A percentile compares a stretch with the other conserved stretches of the same genome.
Conservation (phyloP, 1,140 invertebrate genomes). For the Cydia amplana region DNA sequence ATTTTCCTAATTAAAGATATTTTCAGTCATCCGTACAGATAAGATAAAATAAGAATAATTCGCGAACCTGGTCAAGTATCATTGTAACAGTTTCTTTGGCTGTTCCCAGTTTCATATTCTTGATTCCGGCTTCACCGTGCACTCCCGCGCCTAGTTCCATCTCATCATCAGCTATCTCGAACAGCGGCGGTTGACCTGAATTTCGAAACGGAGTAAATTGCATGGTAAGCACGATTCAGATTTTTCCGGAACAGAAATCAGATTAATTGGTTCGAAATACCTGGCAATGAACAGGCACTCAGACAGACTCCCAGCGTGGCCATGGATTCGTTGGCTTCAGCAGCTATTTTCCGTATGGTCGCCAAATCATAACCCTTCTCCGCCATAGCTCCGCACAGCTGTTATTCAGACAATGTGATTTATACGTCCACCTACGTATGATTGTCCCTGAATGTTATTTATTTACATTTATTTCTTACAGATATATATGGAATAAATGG, state of each 20-base stretch:
- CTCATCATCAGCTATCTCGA: constrained; percentile 83
- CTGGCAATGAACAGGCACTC: constrained; percentile 86
- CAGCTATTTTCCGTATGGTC: constrained; percentile 73
- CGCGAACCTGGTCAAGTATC: constrained; percentile 76
- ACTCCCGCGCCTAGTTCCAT: constrained; percentile 92
- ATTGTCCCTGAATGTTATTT: too few species aligned
- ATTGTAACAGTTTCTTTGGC: constrained; percentile 75
- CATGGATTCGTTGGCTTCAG: constrained; percentile 77
- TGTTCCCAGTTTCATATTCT: constrained; percentile 82
- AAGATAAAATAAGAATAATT: background rate
- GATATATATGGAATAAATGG: too few species aligned
- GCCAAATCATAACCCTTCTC: constrained; percentile 81
- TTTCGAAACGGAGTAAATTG: background rate
- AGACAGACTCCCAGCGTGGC: constrained; percentile 88
- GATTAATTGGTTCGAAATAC: constrained; percentile 52
- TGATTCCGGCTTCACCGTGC: constrained; percentile 92
- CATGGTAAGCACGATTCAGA: background rate
- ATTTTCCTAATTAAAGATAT: too few species aligned
- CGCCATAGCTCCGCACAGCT: constrained; percentile 88
- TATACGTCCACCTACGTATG: background rate
- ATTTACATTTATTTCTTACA: too few species aligned
- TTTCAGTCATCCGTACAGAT: background rate
- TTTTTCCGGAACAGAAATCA: constrained; percentile 18
- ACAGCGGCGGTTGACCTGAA: constrained; percentile 81
- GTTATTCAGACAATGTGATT: constrained; percentile 37